Base-by-base conservation (phyloP, 2,113 vertebrate species). In the Cavia aperea region DNA sequence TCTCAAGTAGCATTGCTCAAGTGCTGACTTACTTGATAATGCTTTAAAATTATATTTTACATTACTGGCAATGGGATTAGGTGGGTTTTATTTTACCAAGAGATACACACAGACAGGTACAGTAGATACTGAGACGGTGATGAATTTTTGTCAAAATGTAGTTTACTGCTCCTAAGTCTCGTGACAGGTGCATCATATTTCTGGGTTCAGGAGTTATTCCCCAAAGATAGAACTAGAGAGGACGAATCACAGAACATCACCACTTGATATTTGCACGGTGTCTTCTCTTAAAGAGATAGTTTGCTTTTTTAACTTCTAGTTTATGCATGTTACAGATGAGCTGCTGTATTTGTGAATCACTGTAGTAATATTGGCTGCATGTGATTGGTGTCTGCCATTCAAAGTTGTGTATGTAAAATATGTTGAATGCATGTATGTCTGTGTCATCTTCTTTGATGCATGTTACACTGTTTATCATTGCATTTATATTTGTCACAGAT, bases 1-100 rank as follows among this genome's bases (percentile, higher is more conserved):
- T 83, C 79, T 95, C 83, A 86, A 85, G 92, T 84, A 81, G 51
- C 77, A 46, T 92, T 90, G 86, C 78, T 89, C 39, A 93, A 87
- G 87, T 92, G 93, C 95, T 96, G 93, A 92, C 95, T 94, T 89
- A 90, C 18, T 88, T 92, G 95, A 94, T 94, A 96, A 93, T 90
- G 72, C 94, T 91, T 92, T 93, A 94, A 92, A 96, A 93, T 92
- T 86, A 90, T 83, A 81, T 92, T 96, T 96, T 95, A 95, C 81
- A 93, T 93, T 70, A 93, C 93, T 79, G 62, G 77, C 84, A 82
- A 87, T 31, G 39, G 77, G 91, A 94, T 90, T 86, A 95, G 91
- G 89, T 93, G 29, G 81, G 87, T 81, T 95, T 96, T 91, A 86
- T 93, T 62, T 93, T 88, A 93, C 7, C 26, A 88, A 78, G 94